Evolutionary conservation across 2,113 vertebrate species (phyloP), one percentile per base, ranked within the genome.

Genomic region (Lepidothrix coronata): DNA sequence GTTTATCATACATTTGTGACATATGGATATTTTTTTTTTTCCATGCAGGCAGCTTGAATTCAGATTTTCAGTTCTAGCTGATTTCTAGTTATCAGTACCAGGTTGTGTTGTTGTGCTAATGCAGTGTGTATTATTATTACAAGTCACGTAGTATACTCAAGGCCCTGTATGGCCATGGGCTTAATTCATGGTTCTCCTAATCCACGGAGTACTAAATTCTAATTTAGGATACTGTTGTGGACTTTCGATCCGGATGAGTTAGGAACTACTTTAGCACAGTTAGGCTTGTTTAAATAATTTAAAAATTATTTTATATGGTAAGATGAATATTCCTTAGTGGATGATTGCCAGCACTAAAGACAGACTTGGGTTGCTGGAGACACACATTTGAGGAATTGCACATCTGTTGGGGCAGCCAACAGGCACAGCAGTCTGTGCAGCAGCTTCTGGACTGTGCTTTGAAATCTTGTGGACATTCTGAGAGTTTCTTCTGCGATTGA

Each of bases 281-380:
- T n/a, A 31, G 55, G 8, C 52, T 58, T 78, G 12, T 74, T 93
- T 81, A 63, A 74, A 67, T 35, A 88, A 67, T 78, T 63, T 27
- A 6, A 21, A 74, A 33, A 31, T 54, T 35, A 70, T 46, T 70
- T 85, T 11, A 4, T 68, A 55, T 5, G 9, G 27, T 78, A 68
- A 63, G 20, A 59, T 75, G 48, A 66, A 22, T 75, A 31, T 35
- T 95, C 25, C 30, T 81, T 30, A n/a, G 1, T 44, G 43, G 61
- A 37, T 0, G 0, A 27, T 1, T 78, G 48, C 27, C 28, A 77
- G 4, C 33, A 31, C n/a, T 72, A 71, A 66, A 67, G 44, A 49
- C 24, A 72, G 21, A 39, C 11, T 70, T 4, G 9, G 8, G 25
- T 43, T 92, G 35, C 76, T 74, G 55, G n/a, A 70, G 41, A 49